Evolutionary conservation across 2,888 invertebrate species (phyloP), one percentile per base, ranked within the genome.

Genomic region (Dynastes grantii): DNA sequence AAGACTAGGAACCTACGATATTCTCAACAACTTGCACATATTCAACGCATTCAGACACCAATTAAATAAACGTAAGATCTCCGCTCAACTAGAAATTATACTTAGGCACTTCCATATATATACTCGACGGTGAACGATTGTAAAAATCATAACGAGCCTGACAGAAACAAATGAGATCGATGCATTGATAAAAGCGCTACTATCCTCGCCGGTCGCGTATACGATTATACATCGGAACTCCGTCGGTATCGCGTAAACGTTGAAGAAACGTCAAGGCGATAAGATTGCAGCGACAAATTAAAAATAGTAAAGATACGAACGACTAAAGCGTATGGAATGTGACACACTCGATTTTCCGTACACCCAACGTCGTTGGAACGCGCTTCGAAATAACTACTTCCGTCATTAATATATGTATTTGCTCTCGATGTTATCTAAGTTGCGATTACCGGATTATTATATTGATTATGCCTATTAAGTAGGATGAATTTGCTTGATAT

Each of bases 301-400:
- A 45, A 45, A 45, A 45, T 45, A 11, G 45, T 8, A 45, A 45
- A 27, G 27, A 68, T 27, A 51, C 8, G 5, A 27, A 51, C 27
- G 49, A 27, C 13, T 27, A 27, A 27, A 6, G 29, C 8, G 49
- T 2, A 27, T 68, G 68, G 49, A 68, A 51, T 51, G 49, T 27
- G 51, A 68, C 27, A 68, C 49, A 68, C 49, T 49, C 22, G 29
- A 40, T 68, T 68, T 68, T 65, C 65, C 65, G 8, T 40, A 32
- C 32, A 65, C 8, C 40, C 1, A 40, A 6, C 40, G 45, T 11
- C 45, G 45, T 45, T 45, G 8, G 11, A 45, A 11, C 45, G 45
- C 45, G 45, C 45, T 45, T 45, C 32, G 8, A 45, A 45, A 8
- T 11, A 45, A 45, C 45, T n/a, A n/a, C 55, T 55, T 55, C 55